Conservation (phyloP, 37 sponge, comb jelly and placozoan genomes). For the Cladorhizidae sp. region DNA sequence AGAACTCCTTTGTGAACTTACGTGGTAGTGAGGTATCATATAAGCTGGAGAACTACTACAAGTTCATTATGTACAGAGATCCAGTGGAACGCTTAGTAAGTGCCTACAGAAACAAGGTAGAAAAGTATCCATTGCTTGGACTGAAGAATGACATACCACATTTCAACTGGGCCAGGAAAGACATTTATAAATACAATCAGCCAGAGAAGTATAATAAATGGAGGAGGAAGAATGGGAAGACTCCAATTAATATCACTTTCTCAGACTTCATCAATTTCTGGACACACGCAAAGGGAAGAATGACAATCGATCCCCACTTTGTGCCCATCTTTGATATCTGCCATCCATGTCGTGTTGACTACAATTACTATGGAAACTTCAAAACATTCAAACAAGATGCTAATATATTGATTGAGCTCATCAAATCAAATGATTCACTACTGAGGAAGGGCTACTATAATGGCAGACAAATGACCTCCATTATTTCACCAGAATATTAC, state of each 20-base stretch:
- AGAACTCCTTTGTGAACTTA: not conserved
- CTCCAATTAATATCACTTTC: constrained; percentile 10
- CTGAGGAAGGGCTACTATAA: not conserved
- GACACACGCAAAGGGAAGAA: not conserved
- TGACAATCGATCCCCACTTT: constrained; percentile 24
- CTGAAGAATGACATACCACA: constrained; percentile 8
- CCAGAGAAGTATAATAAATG: constrained; percentile 17
- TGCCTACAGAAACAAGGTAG: constrained; percentile 27
- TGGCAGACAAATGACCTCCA: not conserved
- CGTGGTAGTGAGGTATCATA: not conserved
- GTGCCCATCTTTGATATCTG: constrained; percentile 19
- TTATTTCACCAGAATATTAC: not conserved
- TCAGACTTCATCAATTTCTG: constrained; percentile 35
- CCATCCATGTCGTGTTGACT: constrained; percentile 25
- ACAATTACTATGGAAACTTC: constrained; percentile 51
- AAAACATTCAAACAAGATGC: constrained; percentile 22
- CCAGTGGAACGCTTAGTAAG: constrained; percentile 41
- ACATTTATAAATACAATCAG: constrained; percentile 19
- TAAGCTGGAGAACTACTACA: constrained; percentile 9
- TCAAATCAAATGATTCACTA: not conserved
- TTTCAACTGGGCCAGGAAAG: constrained; percentile 22
- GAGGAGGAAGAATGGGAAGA: not conserved
- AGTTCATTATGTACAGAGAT: constrained; percentile 38
- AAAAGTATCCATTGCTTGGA: constrained; percentile 5
- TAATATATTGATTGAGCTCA: constrained; percentile 7